A percentile compares a stretch with the other conserved stretches of the same genome.
phyloP scores from a whole-genome alignment of 1,140 invertebrate genomes.

The Atta cephalotes region DNA sequence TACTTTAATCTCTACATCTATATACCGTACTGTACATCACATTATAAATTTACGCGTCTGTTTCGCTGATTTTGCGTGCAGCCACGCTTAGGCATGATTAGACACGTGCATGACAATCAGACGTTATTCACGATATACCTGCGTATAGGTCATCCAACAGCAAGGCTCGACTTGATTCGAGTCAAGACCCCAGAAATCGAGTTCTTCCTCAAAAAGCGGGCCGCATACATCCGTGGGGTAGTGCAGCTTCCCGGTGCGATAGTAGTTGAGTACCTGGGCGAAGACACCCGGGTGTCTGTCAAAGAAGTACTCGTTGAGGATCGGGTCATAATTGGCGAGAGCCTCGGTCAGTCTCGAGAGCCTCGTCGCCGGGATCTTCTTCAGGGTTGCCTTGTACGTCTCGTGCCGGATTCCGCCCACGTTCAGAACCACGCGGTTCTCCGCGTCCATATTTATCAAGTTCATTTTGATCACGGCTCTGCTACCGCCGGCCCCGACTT shows the following conservation, averaged over 20 bases:
- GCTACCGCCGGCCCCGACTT: conserved; percentile 83
- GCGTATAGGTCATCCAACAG: conserved; percentile 99
- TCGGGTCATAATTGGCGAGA: conserved; percentile 97
- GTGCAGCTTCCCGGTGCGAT: conserved; percentile 98
- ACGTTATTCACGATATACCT: conserved; percentile 87
- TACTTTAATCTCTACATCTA: neutral
- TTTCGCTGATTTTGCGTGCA: conserved; percentile 9
- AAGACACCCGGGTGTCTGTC: conserved; percentile 99
- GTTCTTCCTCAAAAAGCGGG: conserved; percentile 98
- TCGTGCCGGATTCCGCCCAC: conserved; percentile 99
- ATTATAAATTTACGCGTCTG: neutral
- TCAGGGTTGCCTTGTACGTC: conserved; percentile 96
- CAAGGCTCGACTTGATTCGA: conserved; percentile 98
- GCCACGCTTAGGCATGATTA: conserved; percentile 31
- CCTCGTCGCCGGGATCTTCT: conserved; percentile 97
- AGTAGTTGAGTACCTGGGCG: conserved; percentile 96
- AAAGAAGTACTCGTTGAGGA: conserved; percentile 99
- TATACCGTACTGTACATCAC: neutral
- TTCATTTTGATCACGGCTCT: conserved; percentile 84
- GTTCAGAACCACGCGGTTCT: conserved; percentile 98
- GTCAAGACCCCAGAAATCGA: conserved; percentile 98
- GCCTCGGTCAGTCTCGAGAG: conserved; percentile 95
- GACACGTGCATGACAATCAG: neutral
- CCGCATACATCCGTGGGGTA: conserved; percentile 99
- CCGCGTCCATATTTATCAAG: conserved; percentile 84